Conservation (phyloP, 1,140 invertebrate genomes). For the Pseudomyrmex cubaensis region DNA sequence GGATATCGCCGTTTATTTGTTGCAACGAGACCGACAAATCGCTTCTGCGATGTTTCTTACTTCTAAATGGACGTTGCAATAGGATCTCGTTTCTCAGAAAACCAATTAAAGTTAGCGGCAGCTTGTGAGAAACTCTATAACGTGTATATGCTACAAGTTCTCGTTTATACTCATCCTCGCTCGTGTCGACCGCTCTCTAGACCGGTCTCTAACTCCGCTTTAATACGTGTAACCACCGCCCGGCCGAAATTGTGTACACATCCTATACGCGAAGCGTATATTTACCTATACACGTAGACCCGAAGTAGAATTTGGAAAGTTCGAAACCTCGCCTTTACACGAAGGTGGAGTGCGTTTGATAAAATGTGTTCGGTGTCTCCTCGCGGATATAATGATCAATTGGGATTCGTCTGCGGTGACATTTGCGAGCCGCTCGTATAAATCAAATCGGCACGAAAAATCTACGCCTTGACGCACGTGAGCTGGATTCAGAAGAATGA, state of each 20-base stretch:
- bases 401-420: background rate
- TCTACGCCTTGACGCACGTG: background rate
- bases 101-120: constrained; percentile 59
- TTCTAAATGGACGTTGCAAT: constrained; percentile 33
- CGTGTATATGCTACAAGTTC: constrained; percentile 34
- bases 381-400: background rate
- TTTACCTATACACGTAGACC: background rate
- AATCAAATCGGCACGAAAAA: constrained; percentile 18
- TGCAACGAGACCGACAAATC: constrained; percentile 19
- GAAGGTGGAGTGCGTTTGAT: background rate
- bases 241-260: constrained; percentile 24
- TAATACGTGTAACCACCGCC: constrained; percentile 16
- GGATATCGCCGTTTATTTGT: background rate
- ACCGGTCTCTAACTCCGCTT: constrained; percentile 16
- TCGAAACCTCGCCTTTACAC: too few relatives aligned
- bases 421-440: background rate
- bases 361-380: too few relatives aligned
- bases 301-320: background rate
- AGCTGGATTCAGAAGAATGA: background rate
- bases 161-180: constrained; percentile 30
- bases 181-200: background rate
- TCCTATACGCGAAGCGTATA: background rate
- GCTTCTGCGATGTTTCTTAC: constrained; percentile 9
- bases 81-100: constrained; percentile 51
- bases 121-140: constrained; percentile 50